Evolutionary conservation across 2,113 vertebrate genomes (phyloP), one percentile per base, ranked within the genome.

Genomic region (Labrus mixtus): DNA sequence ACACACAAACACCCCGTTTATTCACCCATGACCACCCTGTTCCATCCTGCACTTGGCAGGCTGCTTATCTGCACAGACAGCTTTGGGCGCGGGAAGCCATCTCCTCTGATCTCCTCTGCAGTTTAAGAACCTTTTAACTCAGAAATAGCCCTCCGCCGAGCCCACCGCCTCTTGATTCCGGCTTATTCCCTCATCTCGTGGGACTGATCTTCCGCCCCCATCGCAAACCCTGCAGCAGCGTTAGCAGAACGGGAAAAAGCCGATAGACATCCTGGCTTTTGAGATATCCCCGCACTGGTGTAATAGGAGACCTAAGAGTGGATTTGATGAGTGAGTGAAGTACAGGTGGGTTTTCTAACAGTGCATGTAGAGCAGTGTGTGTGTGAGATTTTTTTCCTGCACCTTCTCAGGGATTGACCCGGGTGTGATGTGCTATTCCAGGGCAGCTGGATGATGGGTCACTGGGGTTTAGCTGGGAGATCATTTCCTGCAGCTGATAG

Each of bases 81-180:
- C 88, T 91, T 88, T 83, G 85, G 82, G 82, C 58, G 54, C 79
- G 33, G 75, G 80, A 89, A 90, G 86, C 87, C 84, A 90, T 87
- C 90, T 91, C 86, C 79, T 90, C 85, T 93, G 91, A 92, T 92
- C 89, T 92, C 78, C 84, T 85, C 88, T 90, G 89, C 89, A 89
- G 90, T 92, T 92, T 93, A 91, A 90, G 86, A 92, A 87, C 89
- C 92, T 91, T 92, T 93, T 93, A 91, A 93, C 89, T 89, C 85
- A 90, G 89, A 89, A 91, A 90, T 89, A 86, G 86, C 87, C 86
- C 80, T 85, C 77, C 74, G 81, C 88, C 88, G 82, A 89, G 77
- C 83, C 90, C 78, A 75, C 83, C 57, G 59, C 78, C 88, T 89
- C 91, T 87, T 89, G 86, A 90, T 88, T 89, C 87, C 64, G 41